Conservation (phyloP, 1,140 invertebrate genomes). For the Drosophila tsacasi region DNA sequence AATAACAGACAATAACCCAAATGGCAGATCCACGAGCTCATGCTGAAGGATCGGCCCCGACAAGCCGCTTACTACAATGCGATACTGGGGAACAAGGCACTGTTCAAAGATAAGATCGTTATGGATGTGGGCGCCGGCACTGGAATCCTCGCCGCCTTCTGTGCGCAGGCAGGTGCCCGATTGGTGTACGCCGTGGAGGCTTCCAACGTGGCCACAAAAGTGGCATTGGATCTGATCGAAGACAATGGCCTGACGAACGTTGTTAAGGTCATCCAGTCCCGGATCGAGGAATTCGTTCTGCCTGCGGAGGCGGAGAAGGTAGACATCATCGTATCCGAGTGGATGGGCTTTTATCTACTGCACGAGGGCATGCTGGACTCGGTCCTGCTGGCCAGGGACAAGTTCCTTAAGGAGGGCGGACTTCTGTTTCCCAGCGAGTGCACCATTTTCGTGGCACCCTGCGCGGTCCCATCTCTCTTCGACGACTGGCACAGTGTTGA, state of each 20-base stretch:
- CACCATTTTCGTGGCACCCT: constrained; percentile 89
- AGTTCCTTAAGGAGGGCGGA: constrained; percentile 93
- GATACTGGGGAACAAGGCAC: constrained; percentile 90
- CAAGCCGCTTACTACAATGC: constrained; percentile 94
- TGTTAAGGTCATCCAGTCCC: constrained; percentile 87
- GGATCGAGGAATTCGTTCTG: constrained; percentile 90
- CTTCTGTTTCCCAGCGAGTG: constrained; percentile 88
- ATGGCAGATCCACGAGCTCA: constrained; percentile 91
- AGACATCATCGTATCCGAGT: constrained; percentile 99
- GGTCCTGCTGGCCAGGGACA: constrained; percentile 95
- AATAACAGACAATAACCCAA: neutral
- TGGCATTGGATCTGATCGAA: constrained; percentile 94
- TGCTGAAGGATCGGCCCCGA: constrained; percentile 92
- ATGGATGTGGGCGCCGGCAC: constrained; percentile 99
- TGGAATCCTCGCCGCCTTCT: constrained; percentile 97
- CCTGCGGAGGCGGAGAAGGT: constrained; percentile 93
- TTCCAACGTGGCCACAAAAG: constrained; percentile 93
- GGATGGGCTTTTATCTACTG: constrained; percentile 99
- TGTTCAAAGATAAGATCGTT: constrained; percentile 91
- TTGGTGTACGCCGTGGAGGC: constrained; percentile 97
- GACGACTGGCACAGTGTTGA: constrained; percentile 87
- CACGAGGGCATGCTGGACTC: constrained; percentile 99
- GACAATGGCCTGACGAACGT: constrained; percentile 88
- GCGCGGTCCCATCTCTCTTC: constrained; percentile 89
- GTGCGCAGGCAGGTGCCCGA: constrained; percentile 95